Evolutionary conservation across 1,140 invertebrate genomes (phyloP).

Genomic region (Zaprionus capensis): DNA sequence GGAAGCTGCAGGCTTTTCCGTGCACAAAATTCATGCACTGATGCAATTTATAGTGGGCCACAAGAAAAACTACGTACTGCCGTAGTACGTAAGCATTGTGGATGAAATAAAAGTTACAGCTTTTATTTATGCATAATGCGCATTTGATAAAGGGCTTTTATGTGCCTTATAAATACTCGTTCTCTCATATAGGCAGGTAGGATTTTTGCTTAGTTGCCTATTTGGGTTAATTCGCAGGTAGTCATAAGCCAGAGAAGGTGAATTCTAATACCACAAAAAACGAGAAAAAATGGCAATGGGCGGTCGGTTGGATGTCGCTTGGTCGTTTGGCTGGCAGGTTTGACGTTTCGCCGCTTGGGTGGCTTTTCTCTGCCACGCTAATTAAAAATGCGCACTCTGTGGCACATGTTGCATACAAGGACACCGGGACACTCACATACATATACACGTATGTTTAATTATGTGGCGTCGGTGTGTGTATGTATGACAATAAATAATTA

Average conservation of each 20-base stretch:
- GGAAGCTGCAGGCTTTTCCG: conserved; percentile 24
- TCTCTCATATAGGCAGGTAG: conserved; percentile 30
- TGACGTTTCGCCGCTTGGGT: conserved; percentile 15
- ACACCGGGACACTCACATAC: conserved; percentile 29
- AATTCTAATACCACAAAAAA: conserved; percentile 57
- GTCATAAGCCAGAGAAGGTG: conserved; percentile 29
- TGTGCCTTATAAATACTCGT: conserved; percentile 19
- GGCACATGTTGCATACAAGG: conserved; percentile 64
- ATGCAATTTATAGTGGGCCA: conserved; percentile 57
- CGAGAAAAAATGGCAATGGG: conserved; percentile 5
- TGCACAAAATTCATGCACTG: conserved; percentile 55
- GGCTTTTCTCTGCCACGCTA: conserved; percentile 43
- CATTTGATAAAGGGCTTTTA: conserved; percentile 49
- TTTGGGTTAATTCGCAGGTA: conserved; percentile 65
- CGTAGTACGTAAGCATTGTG: not conserved
- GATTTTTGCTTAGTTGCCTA: conserved; percentile 57
- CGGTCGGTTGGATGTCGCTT: conserved; percentile 4
- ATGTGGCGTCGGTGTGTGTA: conserved; percentile 14
- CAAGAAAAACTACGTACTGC: conserved; percentile 16
- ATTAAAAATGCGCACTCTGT: conserved; percentile 66
- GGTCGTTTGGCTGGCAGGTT: conserved; percentile 27
- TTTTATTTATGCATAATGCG: conserved; percentile 35
- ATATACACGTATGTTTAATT: not conserved
- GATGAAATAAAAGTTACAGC: conserved; percentile 27
- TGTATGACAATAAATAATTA: conserved; percentile 71